Conservation (phyloP, 2,113 vertebrate species). For the Macquaria australasica region DNA sequence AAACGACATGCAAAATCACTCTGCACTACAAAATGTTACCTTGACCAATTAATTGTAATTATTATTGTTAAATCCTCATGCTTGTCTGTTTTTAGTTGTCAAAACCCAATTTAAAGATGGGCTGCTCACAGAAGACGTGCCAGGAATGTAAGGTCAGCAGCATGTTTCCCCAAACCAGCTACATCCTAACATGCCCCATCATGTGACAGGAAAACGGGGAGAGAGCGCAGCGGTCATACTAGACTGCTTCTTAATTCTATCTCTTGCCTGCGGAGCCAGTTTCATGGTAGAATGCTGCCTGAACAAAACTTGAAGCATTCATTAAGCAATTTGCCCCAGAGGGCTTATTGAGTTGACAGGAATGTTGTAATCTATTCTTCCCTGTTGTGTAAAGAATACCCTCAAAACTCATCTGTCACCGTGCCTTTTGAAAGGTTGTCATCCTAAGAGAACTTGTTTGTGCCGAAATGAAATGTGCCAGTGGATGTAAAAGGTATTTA, state of each 20-base stretch:
- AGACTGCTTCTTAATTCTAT: constrained; percentile 42
- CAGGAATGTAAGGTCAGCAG: constrained; percentile 54
- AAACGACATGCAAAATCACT: constrained; percentile 9
- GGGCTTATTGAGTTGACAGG: constrained; percentile 34
- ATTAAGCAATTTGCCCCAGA: constrained; percentile 54
- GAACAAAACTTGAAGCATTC: constrained; percentile 69
- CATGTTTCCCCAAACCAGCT: constrained; percentile 24
- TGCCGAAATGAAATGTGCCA: constrained; percentile 65
- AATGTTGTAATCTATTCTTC: constrained; percentile 58
- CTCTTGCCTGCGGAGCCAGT: constrained; percentile 39
- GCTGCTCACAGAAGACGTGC: constrained; percentile 34
- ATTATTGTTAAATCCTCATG: constrained; percentile 31
- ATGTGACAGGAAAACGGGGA: constrained; percentile 42
- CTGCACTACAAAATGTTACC: constrained; percentile 48
- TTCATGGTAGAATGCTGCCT: constrained; percentile 48
- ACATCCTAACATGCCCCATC: constrained; percentile 55
- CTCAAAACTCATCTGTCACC: constrained; percentile 30
- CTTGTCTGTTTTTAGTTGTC: constrained; percentile 13
- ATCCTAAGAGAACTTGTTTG: constrained; percentile 17
- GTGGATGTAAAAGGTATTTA: constrained; percentile 38
- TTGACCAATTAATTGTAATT: constrained; percentile 45
- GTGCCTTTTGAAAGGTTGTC: constrained; percentile 55
- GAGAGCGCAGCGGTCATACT: constrained; percentile 37
- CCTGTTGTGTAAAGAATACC: constrained; percentile 45
- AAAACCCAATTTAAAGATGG: not conserved